Percentiles rank a stretch among this genome's conserved stretches.
phyloP scores from a whole-genome alignment of 2,113 vertebrate species.

The Silurus glanis region DNA sequence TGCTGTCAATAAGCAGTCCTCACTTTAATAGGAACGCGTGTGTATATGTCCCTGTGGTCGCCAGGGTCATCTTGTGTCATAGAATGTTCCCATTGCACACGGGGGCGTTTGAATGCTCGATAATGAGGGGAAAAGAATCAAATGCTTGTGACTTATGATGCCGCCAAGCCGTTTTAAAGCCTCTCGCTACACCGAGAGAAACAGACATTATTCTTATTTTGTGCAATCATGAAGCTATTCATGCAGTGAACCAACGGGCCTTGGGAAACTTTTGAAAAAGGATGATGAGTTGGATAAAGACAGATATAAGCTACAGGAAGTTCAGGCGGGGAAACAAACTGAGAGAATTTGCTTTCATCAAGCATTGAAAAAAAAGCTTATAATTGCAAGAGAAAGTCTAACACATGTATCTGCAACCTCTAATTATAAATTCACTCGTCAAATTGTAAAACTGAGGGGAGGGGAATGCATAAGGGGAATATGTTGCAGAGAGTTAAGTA shows the following conservation, averaged over 20 bases:
- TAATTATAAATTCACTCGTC: background rate
- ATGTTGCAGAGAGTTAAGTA: background rate
- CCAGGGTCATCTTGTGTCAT: constrained; percentile 40
- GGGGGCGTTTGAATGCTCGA: constrained; percentile 37
- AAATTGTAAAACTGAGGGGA: background rate
- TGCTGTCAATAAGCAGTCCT: constrained; percentile 56
- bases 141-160: constrained; percentile 30
- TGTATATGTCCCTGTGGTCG: constrained; percentile 38
- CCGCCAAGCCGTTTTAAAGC: constrained; percentile 16
- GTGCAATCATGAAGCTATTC: constrained; percentile 10
- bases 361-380: background rate
- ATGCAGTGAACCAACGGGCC: background rate
- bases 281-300: background rate
- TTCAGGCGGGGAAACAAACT: background rate
- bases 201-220: constrained; percentile 19
- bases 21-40: constrained; percentile 53
- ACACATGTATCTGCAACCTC: background rate
- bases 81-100: constrained; percentile 43
- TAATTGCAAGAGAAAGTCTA: background rate
- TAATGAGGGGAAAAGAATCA: constrained; percentile 47
- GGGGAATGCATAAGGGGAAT: background rate
- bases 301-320: background rate
- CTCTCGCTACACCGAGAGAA: constrained; percentile 2
- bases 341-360: background rate
- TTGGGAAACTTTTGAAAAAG: background rate